Evolutionary conservation across 2,888 invertebrate species (phyloP).

Genomic region (Halictus ligatus): DNA sequence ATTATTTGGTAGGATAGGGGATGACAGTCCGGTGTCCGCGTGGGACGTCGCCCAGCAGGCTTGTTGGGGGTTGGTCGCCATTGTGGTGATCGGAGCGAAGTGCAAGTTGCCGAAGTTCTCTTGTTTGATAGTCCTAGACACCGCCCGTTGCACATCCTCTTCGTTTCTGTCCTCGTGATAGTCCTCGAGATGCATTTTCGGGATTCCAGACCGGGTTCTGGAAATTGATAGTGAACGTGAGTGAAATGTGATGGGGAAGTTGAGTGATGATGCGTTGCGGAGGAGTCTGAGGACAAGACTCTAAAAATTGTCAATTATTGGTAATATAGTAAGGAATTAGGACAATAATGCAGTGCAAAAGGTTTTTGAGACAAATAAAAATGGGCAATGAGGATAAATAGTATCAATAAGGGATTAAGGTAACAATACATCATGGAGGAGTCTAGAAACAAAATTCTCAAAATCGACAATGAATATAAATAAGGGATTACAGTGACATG

Average conservation of each 20-base stretch:
- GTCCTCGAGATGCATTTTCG: conserved; percentile 75
- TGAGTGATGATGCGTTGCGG: too few relatives aligned
- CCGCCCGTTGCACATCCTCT: conserved; percentile 61
- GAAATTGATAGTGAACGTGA: conserved; percentile 26
- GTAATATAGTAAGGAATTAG: too few relatives aligned
- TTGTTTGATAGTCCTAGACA: conserved; percentile 43
- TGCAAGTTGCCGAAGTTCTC: conserved; percentile 53
- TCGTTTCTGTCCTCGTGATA: conserved; percentile 66
- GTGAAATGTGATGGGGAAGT: background rate
- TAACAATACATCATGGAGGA: too few relatives aligned
- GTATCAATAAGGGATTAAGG: too few relatives aligned
- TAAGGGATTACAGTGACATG: too few relatives aligned
- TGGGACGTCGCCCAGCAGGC: conserved; percentile 73
- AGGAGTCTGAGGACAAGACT: too few relatives aligned
- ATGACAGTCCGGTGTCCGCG: conserved; percentile 57
- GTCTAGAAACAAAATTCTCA: too few relatives aligned
- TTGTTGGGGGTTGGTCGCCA: conserved; percentile 53
- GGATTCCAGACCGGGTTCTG: background rate
- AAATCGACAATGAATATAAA: too few relatives aligned
- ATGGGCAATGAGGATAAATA: too few relatives aligned
- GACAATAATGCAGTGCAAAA: too few relatives aligned
- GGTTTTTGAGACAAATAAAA: too few relatives aligned
- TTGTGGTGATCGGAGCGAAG: conserved; percentile 44
- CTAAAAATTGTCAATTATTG: too few relatives aligned
- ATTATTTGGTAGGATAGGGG: conserved; percentile 57